Conservation (phyloP, 2,888 invertebrate species). For the Brachyptera putata region DNA sequence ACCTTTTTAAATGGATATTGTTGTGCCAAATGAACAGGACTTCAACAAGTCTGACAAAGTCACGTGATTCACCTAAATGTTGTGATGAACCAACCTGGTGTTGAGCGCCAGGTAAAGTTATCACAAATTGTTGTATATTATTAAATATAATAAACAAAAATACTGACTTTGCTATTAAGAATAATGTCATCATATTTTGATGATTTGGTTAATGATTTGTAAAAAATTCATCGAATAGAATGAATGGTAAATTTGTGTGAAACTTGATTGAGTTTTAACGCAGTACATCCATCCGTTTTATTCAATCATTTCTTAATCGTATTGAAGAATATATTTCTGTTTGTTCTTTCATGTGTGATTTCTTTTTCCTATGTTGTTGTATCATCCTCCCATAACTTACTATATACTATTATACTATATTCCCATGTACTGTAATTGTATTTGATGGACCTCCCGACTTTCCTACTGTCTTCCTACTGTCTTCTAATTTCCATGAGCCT, state of each 20-base stretch:
- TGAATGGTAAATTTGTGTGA: neutral
- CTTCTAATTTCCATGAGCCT: too few relatives aligned
- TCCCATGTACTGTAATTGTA: too few relatives aligned
- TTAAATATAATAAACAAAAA: too few relatives aligned
- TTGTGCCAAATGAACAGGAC: neutral
- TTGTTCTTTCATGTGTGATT: constrained; percentile 18
- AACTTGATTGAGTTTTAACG: neutral
- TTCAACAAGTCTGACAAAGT: neutral
- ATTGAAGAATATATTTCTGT: constrained; percentile 27
- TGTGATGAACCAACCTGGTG: neutral
- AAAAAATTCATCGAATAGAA: constrained; percentile 2
- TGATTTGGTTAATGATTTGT: constrained; percentile 1
- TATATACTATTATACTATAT: too few relatives aligned
- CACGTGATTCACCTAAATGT: neutral
- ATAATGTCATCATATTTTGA: neutral
- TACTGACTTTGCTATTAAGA: neutral
- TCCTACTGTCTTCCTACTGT: too few relatives aligned
- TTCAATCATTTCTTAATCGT: constrained; percentile 21
- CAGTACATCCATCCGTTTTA: constrained; percentile 1
- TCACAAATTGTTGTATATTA: neutral
- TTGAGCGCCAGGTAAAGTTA: neutral
- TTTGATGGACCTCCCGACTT: too few relatives aligned
- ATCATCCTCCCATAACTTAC: too few relatives aligned
- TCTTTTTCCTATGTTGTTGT: neutral
- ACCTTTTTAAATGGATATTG: too few relatives aligned